Evolutionary conservation across 2,888 invertebrate genomes (phyloP), one percentile per base, ranked within the genome.

Genomic region (Anthrax anthrax): DNA sequence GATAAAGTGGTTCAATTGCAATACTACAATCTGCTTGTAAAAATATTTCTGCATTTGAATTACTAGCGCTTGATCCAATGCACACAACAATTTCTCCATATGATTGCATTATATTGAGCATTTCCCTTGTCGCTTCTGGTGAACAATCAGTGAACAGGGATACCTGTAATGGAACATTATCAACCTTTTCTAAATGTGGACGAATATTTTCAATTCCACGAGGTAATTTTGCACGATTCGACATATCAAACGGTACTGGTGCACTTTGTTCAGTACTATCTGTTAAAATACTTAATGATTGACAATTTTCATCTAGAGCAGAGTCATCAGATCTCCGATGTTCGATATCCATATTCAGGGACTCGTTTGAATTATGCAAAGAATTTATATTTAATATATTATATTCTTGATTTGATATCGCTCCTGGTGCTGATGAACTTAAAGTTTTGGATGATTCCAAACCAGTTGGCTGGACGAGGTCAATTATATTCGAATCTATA

Each of bases 111-210:
- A 97, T 96, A 57, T 80, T 78, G 51, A 89, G 70, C 97, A 97
- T 97, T 67, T 88, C 85, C 29, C 81, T 75, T 1, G 92, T 94
- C 14, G 89, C 90, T 52, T 80, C 74, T n/a, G 92, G 81, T 2
- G 87, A 90, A 70, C 96, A 97, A 71, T 98, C 97, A 1, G 97
- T 98, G 69, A 97, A 98, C 13, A 98, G 75, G 0, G 95, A 95
- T 17, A 98, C 97, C 46, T 96, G 76, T 29, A 98, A 71, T 5
- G 98, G 97, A 43, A 98, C 97, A 71, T 97, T 97, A 71, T 98
- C 97, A 44, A 97, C 91, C 54, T 84, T 77, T 62, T 91, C 88
- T 54, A 97, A 80, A 67, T 96, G 96, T 0, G 95, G 94, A 1
- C 95, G 79, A 56, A 97, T 95, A 67, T 95, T 92, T 60, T 94